A percentile compares a stretch with the other conserved stretches of the same genome.
These are phyloP conservation scores for Leptobrachium leishanense DNA, from an alignment of 2,113 vertebrate species.

Conservation along the genomic window DNA sequence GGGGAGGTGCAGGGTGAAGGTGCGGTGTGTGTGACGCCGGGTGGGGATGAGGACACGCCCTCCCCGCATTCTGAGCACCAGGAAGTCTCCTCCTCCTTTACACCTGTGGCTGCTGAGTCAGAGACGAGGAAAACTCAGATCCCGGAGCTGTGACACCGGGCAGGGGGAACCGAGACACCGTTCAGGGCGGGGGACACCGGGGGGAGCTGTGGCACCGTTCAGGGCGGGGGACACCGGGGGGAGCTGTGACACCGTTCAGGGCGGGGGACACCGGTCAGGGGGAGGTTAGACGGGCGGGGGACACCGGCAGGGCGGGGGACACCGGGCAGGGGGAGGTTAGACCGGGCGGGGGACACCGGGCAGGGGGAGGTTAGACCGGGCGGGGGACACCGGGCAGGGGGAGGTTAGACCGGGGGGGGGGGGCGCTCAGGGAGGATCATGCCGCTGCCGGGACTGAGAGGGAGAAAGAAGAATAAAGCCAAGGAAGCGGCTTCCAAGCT, in stretches of 20 bases:
- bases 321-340: neutral
- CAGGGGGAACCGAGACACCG: neutral
- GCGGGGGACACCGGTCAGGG: too few relatives aligned
- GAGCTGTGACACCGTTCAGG: too few relatives aligned
- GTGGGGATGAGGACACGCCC: neutral
- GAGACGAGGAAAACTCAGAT: slow-evolving; percentile 13
- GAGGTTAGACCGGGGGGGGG: neutral
- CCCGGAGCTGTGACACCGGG: slow-evolving; percentile 3
- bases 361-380: neutral
- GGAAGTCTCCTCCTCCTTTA: slow-evolving; percentile 1
- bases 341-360: too few relatives aligned
- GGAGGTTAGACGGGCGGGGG: too few relatives aligned
- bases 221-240: too few relatives aligned
- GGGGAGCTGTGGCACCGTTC: too few relatives aligned
- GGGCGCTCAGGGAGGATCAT: too few relatives aligned
- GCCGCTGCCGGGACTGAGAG: slow-evolving; percentile 71
- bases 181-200: too few relatives aligned
- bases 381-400: neutral
- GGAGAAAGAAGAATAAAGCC: slow-evolving; percentile 74
- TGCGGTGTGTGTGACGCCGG: neutral
- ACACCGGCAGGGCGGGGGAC: too few relatives aligned
- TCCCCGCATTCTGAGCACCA: neutral
- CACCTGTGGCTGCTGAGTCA: slow-evolving; percentile 8
- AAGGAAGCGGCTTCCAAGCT: slow-evolving; percentile 70
- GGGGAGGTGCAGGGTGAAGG: neutral